Evolutionary conservation across 2,113 vertebrate species (phyloP).

Genomic region (Pollachius pollachius): DNA sequence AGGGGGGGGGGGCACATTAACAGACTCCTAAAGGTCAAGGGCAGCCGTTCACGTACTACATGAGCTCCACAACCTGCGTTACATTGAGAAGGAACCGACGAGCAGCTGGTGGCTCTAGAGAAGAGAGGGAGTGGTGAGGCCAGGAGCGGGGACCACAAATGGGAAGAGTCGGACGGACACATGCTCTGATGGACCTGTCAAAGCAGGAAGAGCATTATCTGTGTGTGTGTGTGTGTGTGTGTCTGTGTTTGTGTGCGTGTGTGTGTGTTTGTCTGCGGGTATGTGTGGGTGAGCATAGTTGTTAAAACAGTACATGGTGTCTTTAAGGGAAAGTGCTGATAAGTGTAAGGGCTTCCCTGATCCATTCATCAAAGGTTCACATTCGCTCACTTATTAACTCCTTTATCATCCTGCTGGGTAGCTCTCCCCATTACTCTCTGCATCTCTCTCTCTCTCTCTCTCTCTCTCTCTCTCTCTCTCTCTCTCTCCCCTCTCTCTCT

Average conservation of each 20-base stretch:
- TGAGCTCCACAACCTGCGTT: conserved; percentile 30
- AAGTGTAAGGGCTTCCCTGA: conserved; percentile 39
- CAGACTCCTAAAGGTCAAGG: conserved; percentile 68
- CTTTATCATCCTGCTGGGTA: conserved; percentile 5
- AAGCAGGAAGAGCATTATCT: background rate
- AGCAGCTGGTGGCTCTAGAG: background rate
- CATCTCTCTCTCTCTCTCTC: background rate
- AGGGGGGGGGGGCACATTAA: conserved; percentile 52
- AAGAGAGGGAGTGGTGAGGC: background rate
- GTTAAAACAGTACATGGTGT: conserved; percentile 9
- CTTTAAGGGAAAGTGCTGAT: conserved; percentile 49
- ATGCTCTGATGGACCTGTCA: conserved; percentile 17
- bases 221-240: no score
- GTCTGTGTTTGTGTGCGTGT: no score
- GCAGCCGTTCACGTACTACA: conserved; percentile 44
- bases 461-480: conserved; percentile 30
- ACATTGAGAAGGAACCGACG: background rate
- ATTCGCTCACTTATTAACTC: conserved; percentile 44
- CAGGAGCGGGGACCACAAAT: no score
- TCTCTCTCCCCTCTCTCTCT: conserved; percentile 7
- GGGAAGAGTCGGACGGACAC: background rate
- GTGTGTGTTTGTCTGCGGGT: no score
- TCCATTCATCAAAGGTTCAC: conserved; percentile 55
- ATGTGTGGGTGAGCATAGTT: no score
- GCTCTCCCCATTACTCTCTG: background rate